Base-by-base conservation (phyloP, 2,113 vertebrate species). In the Deroptyus accipitrinus region DNA sequence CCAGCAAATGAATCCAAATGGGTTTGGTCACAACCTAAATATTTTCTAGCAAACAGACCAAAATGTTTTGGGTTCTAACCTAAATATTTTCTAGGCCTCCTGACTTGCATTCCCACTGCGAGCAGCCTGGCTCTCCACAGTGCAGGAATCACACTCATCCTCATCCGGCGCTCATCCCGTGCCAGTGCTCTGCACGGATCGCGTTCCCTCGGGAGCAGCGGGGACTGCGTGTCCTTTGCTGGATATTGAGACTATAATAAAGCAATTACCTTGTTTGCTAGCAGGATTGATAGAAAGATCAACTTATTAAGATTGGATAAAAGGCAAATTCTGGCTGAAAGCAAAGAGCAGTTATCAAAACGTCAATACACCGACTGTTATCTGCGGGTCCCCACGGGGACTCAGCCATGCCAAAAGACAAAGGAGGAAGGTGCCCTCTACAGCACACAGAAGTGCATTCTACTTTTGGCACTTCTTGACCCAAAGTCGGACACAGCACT, bases 381-480 rank as follows among this genome's bases (percentile, higher is more conserved):
- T 79, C 59, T 48, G 89, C 57, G 5, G 48, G 37, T 66, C 72
- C 92, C 94, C 57, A 7, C 2, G 7, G 86, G 83, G 72, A 39
- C 35, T 30, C 51, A 6, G 86, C 67, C 54, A 20, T 31, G 81
- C 55, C 76, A 22, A 13, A 14, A 46, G 76, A n/a, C 84, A 77
- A 59, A n/a, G 92, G 44, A 46, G 6, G 20, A 7, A 84, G 88
- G 91, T 95, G 92, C 92, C 92, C 90, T 93, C 92, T 93, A 54
- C 88, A 91, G 92, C 77, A 11, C 48, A 11, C 28, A 9, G 63
- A 24, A n/a, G 66, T 49, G 11, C 18, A 0, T 24, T 4, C 54
- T 25, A 1, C 24, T 42, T n/a, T 9, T 3, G 74, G 22, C 66
- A n/a, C 51, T 74, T 84, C 48, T 30, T 24, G 69, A 75, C 35